A percentile compares a stretch with the other conserved stretches of the same genome.
Evolutionary conservation across 2,113 vertebrate genomes (phyloP).

Genomic region (Cebus imitator): DNA sequence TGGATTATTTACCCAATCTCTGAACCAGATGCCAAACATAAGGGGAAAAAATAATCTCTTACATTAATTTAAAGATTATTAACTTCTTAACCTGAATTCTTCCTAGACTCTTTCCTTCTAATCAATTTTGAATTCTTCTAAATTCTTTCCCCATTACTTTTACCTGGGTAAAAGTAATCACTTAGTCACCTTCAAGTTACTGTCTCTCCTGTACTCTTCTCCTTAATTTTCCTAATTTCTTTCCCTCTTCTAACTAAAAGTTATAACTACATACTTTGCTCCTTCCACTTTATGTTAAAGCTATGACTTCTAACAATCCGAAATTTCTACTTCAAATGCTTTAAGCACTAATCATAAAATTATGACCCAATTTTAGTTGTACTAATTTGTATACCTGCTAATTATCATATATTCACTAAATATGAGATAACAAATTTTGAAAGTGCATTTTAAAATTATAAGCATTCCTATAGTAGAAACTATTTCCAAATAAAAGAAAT

Average conservation of each 20-base stretch:
- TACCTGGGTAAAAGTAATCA: slow-evolving; percentile 7
- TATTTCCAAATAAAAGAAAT: slow-evolving; percentile 39
- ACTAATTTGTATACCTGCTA: slow-evolving; percentile 1
- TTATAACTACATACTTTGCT: not conserved
- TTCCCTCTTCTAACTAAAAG: slow-evolving; percentile 36
- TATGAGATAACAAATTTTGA: slow-evolving; percentile 39
- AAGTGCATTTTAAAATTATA: slow-evolving; percentile 2
- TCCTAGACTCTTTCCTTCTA: not conserved
- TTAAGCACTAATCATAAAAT: slow-evolving; percentile 32
- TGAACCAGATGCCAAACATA: slow-evolving; percentile 32
- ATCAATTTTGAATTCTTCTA: slow-evolving; percentile 41
- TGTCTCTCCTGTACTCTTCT: not conserved
- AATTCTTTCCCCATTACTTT: not conserved
- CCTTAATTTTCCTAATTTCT: slow-evolving; percentile 13
- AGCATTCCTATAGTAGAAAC: slow-evolving; percentile 23
- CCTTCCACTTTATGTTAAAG: slow-evolving; percentile 40
- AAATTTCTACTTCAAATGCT: slow-evolving; percentile 17
- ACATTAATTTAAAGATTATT: slow-evolving; percentile 35
- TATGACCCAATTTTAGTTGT: slow-evolving; percentile 42
- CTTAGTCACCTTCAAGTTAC: not conserved
- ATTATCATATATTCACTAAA: slow-evolving; percentile 34
- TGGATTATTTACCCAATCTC: slow-evolving; percentile 28
- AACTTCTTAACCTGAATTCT: slow-evolving; percentile 21
- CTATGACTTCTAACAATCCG: not conserved
- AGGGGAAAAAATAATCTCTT: not conserved